These are phyloP conservation scores for Callinectes sapidus DNA, from an alignment of 2,888 invertebrate genomes.

Conservation along the genomic window DNA sequence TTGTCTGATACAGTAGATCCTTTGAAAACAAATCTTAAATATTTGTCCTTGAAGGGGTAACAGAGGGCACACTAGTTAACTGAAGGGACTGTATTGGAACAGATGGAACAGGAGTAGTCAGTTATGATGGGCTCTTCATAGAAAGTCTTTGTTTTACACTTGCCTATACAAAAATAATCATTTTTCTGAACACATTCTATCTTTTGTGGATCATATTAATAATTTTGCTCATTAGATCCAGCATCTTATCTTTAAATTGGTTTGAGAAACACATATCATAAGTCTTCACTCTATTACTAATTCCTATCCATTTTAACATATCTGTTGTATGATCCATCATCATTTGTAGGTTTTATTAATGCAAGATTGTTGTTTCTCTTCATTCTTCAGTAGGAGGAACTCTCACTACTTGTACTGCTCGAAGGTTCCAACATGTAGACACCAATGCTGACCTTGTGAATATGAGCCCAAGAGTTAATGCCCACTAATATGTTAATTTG, in stretches of 20 bases:
- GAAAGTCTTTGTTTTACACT: background rate
- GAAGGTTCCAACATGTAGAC: background rate
- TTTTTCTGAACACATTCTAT: background rate
- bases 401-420: background rate
- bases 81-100: background rate
- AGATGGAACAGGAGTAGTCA: background rate
- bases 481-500: background rate
- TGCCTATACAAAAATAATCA: background rate
- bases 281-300: no score
- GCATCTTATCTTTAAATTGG: no score
- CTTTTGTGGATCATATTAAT: background rate
- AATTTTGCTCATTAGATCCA: background rate
- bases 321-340: background rate
- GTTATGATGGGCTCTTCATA: background rate
- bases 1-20: conserved; percentile 5
- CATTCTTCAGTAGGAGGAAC: background rate
- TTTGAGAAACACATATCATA: no score
- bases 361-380: background rate
- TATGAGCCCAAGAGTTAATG: background rate
- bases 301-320: background rate
- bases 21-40: background rate
- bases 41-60: background rate
- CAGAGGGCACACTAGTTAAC: background rate
- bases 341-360: background rate
- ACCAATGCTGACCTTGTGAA: background rate